A percentile compares a stretch with the other conserved stretches of the same genome.
Conservation (phyloP, 1,140 invertebrate genomes). For the Geopemphigus sp. region DNA sequence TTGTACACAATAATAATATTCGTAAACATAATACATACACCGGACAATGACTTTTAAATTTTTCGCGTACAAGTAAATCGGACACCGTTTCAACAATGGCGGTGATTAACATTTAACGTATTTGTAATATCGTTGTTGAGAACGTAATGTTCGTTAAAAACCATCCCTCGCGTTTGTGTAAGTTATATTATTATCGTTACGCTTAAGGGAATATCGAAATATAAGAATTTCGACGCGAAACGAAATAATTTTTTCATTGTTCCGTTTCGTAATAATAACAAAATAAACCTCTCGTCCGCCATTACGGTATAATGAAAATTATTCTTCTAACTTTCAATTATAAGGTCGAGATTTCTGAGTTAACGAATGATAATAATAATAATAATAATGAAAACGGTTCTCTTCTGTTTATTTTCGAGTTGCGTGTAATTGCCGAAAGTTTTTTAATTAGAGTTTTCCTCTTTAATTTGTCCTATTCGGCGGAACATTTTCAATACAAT, state of each 20-base stretch:
- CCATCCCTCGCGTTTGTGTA: too few species aligned
- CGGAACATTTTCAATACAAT: not conserved
- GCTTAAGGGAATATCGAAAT: too few species aligned
- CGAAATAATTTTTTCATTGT: not conserved
- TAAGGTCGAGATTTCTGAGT: slow-evolving; percentile 1
- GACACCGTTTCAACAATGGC: too few species aligned
- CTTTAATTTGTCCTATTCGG: not conserved
- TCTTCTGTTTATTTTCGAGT: slow-evolving; percentile 3
- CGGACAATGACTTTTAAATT: too few species aligned
- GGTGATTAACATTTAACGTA: too few species aligned
- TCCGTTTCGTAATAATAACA: not conserved
- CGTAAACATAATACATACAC: too few species aligned
- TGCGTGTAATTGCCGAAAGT: slow-evolving; percentile 18
- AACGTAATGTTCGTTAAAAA: too few species aligned
- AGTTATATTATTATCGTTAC: too few species aligned
- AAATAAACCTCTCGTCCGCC: not conserved
- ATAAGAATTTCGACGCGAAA: too few species aligned
- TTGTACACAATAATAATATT: too few species aligned
- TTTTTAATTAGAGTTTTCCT: slow-evolving; percentile 30
- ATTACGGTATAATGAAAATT: not conserved
- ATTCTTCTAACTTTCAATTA: slow-evolving; percentile 22
- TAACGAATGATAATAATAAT: not conserved
- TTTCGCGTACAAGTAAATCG: too few species aligned
- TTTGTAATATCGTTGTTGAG: too few species aligned
- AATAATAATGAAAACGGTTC: not conserved